Evolutionary conservation across 2,888 invertebrate genomes (phyloP).

Genomic region (Ephialtes manifestator): DNA sequence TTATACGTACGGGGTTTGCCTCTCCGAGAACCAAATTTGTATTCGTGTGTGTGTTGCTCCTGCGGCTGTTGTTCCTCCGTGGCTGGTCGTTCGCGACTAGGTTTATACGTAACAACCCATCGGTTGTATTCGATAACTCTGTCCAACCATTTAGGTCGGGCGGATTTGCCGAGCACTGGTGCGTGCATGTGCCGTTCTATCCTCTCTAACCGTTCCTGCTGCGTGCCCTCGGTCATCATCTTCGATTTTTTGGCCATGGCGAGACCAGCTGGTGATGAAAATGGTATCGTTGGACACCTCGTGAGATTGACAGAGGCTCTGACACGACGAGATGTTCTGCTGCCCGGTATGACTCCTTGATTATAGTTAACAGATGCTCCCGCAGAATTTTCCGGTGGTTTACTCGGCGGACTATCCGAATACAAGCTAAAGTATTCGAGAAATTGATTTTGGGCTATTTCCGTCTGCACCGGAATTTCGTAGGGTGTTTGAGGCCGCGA

Average conservation of each 20-base stretch:
- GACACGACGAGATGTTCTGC: slow-evolving; percentile 84
- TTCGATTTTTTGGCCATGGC: slow-evolving; percentile 86
- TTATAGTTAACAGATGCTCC: slow-evolving; percentile 34
- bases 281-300: slow-evolving; percentile 86
- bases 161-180: slow-evolving; percentile 81
- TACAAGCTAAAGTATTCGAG: slow-evolving; percentile 86
- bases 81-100: slow-evolving; percentile 78
- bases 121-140: slow-evolving; percentile 76
- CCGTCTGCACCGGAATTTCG: slow-evolving; percentile 74
- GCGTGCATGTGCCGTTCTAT: slow-evolving; percentile 87
- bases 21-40: slow-evolving; percentile 79
- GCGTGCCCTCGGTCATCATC: slow-evolving; percentile 85
- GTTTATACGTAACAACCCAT: slow-evolving; percentile 82
- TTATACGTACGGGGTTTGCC: slow-evolving; percentile 80
- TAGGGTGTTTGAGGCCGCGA: slow-evolving; percentile 85
- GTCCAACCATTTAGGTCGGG: slow-evolving; percentile 82
- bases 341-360: slow-evolving; percentile 63
- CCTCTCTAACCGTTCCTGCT: slow-evolving; percentile 87
- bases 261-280: slow-evolving; percentile 87
- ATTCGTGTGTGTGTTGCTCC: slow-evolving; percentile 79
- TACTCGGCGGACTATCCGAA: slow-evolving; percentile 66
- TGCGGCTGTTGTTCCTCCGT: slow-evolving; percentile 47
- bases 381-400: slow-evolving; percentile 3
- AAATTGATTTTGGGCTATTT: slow-evolving; percentile 84
- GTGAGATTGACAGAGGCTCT: slow-evolving; percentile 85